Percentiles rank a stretch among this genome's conserved stretches.
These are phyloP conservation scores for Lanius collurio DNA, from an alignment of 2,113 vertebrate species.

Conservation along the genomic window DNA sequence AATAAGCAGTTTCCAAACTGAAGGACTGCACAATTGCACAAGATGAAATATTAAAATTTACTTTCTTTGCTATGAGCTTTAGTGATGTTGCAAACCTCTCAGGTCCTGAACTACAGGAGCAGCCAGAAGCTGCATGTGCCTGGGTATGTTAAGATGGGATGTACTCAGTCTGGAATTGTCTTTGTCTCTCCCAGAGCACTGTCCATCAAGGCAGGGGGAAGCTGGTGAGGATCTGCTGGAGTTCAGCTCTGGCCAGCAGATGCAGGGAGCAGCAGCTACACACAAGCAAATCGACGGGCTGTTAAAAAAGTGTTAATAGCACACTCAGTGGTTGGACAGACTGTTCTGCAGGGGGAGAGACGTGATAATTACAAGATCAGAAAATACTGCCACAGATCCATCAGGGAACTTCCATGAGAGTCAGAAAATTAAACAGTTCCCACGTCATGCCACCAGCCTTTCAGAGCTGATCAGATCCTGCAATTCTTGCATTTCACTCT, in stretches of 20 bases:
- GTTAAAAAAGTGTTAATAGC: not conserved
- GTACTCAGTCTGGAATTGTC: not conserved
- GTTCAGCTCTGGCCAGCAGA: not conserved
- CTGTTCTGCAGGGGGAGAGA: not conserved
- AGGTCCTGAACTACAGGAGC: not conserved
- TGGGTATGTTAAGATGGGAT: not conserved
- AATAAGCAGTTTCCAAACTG: not conserved
- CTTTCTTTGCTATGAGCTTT: not conserved
- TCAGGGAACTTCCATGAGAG: not conserved
- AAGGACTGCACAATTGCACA: accelerated
- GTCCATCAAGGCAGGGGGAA: accelerated
- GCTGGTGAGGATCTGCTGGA: not conserved
- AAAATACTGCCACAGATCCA: not conserved
- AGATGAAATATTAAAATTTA: not conserved
- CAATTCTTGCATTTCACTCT: not conserved
- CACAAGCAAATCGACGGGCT: not conserved
- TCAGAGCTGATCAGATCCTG: not conserved
- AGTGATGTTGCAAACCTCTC: not conserved
- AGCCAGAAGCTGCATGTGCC: not conserved
- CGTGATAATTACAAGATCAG: not conserved
- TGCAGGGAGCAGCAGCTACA: not conserved
- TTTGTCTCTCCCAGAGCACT: accelerated
- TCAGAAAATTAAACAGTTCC: not conserved
- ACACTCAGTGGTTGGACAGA: not conserved
- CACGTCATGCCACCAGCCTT: not conserved